These are phyloP conservation scores for Cydia amplana DNA, from an alignment of 1,140 invertebrate species.

Conservation along the genomic window DNA sequence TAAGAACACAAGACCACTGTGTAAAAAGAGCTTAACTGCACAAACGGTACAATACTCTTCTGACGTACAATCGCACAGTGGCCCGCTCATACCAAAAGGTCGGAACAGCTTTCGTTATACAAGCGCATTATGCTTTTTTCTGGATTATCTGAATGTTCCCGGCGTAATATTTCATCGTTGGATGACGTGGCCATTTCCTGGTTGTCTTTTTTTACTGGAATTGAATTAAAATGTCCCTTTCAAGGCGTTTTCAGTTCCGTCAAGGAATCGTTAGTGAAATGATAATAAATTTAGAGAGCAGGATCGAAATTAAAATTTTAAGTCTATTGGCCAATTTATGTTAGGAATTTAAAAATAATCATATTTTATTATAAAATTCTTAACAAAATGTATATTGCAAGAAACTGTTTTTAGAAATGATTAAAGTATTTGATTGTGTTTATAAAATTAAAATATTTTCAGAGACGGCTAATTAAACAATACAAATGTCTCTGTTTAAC, in stretches of 20 bases:
- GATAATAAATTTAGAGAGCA: background rate
- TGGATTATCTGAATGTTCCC: background rate
- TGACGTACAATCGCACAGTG: background rate
- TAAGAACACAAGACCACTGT: conserved; percentile 1
- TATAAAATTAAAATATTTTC: too few relatives aligned
- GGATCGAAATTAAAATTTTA: conserved; percentile 1
- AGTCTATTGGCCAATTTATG: background rate
- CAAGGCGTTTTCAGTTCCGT: conserved; percentile 18
- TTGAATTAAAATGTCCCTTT: conserved; percentile 17
- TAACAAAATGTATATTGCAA: too few relatives aligned
- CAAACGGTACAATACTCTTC: background rate
- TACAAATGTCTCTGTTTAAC: too few relatives aligned
- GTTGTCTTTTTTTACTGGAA: conserved; percentile 16
- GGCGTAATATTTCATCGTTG: background rate
- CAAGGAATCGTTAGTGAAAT: conserved; percentile 1
- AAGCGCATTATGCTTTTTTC: background rate
- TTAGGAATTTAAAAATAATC: too few relatives aligned
- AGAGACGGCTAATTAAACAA: too few relatives aligned
- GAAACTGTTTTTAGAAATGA: too few relatives aligned
- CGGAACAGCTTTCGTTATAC: background rate
- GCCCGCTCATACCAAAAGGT: background rate
- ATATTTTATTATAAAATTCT: too few relatives aligned
- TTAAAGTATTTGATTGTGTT: too few relatives aligned
- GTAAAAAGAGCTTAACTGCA: conserved; percentile 3
- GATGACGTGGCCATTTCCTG: conserved; percentile 15